Conservation (phyloP, 2,888 invertebrate species). For the Caenorhabditis sp. region DNA sequence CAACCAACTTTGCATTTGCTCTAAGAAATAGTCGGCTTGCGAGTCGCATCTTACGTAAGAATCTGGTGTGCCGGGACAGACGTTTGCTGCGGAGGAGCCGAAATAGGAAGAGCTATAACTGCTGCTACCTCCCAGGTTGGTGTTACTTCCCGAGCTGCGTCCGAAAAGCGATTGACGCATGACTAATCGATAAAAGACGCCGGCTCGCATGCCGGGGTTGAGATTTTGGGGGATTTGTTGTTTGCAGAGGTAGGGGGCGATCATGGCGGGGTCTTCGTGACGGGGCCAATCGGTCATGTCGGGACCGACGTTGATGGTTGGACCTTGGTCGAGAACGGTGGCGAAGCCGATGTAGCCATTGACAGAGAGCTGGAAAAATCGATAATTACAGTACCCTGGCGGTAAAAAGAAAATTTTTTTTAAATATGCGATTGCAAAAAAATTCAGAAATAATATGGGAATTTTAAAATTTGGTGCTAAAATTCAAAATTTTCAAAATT, state of each 20-base stretch:
- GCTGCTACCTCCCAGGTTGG: conserved; percentile 56
- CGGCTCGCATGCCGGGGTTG: conserved; percentile 63
- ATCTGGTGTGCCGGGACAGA: conserved; percentile 65
- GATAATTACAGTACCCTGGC: no score
- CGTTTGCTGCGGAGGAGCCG: conserved; percentile 49
- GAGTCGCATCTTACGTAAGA: conserved; percentile 67
- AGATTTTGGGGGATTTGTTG: conserved; percentile 66
- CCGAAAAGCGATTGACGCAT: conserved; percentile 69
- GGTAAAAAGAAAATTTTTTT: no score
- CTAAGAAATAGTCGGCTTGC: conserved; percentile 65
- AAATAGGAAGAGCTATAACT: conserved; percentile 61
- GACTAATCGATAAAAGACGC: conserved; percentile 68
- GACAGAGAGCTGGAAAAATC: conserved; percentile 62
- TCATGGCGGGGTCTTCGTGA: conserved; percentile 70
- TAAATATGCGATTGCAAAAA: no score
- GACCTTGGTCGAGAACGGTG: conserved; percentile 70
- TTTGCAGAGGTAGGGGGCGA: conserved; percentile 70
- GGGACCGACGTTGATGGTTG: conserved; percentile 70
- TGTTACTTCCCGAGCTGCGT: conserved; percentile 59
- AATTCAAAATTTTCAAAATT: not conserved
- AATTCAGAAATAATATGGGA: no score
- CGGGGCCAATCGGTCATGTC: conserved; percentile 69
- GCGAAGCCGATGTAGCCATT: conserved; percentile 70
- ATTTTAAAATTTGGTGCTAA: not conserved
- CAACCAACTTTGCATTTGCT: conserved; percentile 65